These are phyloP conservation scores for Falco biarmicus DNA, from an alignment of 2,797 vertebrate genomes.

Conservation along the genomic window DNA sequence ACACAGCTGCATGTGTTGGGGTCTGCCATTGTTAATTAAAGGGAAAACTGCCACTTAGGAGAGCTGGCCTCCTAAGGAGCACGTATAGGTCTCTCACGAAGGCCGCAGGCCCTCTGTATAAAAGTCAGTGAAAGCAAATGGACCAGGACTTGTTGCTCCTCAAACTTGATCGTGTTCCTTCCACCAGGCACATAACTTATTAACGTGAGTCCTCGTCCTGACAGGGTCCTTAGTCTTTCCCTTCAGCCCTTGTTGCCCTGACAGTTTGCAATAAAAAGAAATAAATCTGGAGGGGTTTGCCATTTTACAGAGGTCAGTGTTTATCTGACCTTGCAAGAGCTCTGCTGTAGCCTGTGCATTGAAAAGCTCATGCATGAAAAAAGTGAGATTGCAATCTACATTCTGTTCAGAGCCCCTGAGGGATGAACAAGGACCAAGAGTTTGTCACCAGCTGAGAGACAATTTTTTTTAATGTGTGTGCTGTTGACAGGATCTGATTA, in stretches of 20 bases:
- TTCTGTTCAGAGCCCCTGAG: background rate
- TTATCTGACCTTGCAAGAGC: background rate
- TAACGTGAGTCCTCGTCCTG: background rate
- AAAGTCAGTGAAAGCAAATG: background rate
- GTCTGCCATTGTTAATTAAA: background rate
- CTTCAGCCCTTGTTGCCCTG: background rate
- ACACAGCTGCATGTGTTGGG: background rate
- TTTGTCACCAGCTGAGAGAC: background rate
- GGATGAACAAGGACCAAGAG: background rate
- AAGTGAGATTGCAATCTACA: background rate
- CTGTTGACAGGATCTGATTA: background rate
- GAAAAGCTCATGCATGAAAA: background rate
- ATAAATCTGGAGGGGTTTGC: background rate
- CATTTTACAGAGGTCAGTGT: background rate
- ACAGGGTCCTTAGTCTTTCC: background rate
- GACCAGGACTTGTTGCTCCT: background rate
- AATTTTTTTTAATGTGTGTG: background rate
- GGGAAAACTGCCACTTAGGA: background rate
- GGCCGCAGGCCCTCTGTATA: too few relatives aligned
- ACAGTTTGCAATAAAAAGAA: background rate
- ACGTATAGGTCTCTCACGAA: background rate
- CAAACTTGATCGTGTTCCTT: background rate
- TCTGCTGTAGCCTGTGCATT: background rate
- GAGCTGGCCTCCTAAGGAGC: background rate
- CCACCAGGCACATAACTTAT: background rate